Conservation (phyloP, 2,113 vertebrate species). For the Atractosteus spatula region DNA sequence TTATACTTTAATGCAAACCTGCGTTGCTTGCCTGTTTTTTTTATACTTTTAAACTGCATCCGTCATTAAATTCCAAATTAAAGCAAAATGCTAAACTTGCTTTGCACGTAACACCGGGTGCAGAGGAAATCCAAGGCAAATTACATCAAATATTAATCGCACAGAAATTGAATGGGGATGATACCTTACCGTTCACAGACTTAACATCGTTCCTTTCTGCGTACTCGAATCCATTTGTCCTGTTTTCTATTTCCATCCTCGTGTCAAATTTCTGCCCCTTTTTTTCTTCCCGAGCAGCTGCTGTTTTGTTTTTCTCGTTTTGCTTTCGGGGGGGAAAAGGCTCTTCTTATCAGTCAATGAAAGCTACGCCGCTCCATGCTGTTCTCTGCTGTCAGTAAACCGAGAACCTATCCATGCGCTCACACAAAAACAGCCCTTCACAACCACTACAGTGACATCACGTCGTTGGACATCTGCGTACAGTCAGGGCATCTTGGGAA, state of each 20-base stretch:
- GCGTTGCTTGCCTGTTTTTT: too few relatives aligned
- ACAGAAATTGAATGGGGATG: constrained; percentile 15
- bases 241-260: constrained; percentile 71
- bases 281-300: constrained; percentile 13
- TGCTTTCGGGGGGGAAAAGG: background rate
- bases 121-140: constrained; percentile 9
- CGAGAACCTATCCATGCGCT: constrained; percentile 44
- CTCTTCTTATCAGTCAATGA: constrained; percentile 28
- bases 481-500: constrained; percentile 37
- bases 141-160: constrained; percentile 23
- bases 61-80: too few relatives aligned
- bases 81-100: too few relatives aligned
- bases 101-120: background rate
- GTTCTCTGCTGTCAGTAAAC: constrained; percentile 32
- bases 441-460: constrained; percentile 30
- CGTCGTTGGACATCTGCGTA: background rate
- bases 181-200: constrained; percentile 54
- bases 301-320: constrained; percentile 9
- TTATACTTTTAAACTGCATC: background rate
- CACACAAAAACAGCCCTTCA: constrained; percentile 23
- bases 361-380: constrained; percentile 45
- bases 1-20: too few relatives aligned
- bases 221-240: constrained; percentile 65
- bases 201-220: constrained; percentile 58
- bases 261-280: constrained; percentile 30